Conservation (phyloP, 2,113 vertebrate genomes). For the Cyphomyrus plagiostoma region DNA sequence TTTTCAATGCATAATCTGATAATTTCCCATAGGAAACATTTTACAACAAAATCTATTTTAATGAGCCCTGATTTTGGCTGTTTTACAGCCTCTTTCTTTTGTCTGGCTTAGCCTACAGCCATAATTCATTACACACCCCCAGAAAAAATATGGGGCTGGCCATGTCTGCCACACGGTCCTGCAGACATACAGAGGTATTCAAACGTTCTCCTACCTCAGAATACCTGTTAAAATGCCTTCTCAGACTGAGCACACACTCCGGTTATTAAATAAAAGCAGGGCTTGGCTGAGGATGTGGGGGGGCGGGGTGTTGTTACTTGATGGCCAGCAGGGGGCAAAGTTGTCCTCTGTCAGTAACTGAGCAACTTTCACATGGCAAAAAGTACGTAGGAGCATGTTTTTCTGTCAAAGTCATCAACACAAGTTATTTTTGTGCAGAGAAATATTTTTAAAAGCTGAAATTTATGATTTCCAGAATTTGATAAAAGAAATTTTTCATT, state of each 20-base stretch:
- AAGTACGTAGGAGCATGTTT: neutral
- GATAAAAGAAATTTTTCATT: neutral
- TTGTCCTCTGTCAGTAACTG: neutral
- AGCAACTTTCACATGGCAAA: neutral
- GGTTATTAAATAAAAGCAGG: neutral
- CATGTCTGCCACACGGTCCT: neutral
- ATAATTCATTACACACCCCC: slow-evolving; percentile 17
- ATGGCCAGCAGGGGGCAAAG: neutral
- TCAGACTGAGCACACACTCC: neutral
- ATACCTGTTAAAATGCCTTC: neutral
- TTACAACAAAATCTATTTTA: slow-evolving; percentile 23
- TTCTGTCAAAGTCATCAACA: neutral
- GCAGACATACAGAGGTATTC: neutral
- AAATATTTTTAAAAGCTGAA: neutral
- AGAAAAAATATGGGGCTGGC: neutral
- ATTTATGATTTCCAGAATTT: neutral
- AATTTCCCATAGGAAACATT: slow-evolving; percentile 20
- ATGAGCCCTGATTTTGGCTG: slow-evolving; percentile 11
- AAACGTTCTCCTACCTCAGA: neutral
- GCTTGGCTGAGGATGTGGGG: neutral
- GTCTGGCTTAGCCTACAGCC: neutral
- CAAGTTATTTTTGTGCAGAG: neutral
- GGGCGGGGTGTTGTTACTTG: neutral
- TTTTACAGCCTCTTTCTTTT: slow-evolving; percentile 13
- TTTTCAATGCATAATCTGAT: slow-evolving; percentile 18